Evolutionary conservation across 1,140 invertebrate species (phyloP).

Genomic region (Sminthurides bifidus): DNA sequence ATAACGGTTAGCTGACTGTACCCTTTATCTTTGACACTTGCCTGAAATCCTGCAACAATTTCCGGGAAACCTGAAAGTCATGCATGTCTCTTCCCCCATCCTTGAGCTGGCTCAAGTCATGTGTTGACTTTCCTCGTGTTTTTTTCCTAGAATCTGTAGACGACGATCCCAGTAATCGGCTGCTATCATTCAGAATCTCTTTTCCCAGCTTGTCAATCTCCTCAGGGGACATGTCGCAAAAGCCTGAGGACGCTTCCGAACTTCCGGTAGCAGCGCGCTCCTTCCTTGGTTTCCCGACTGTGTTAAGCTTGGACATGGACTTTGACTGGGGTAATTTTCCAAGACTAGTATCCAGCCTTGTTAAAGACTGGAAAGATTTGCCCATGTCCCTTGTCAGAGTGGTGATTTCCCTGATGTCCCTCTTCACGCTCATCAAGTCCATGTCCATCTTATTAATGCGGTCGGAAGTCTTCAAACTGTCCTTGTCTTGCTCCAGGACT

Average conservation of each 20-base stretch:
- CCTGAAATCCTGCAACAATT: not conserved
- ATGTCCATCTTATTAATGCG: not conserved
- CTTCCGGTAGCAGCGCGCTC: not conserved
- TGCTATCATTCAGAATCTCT: not conserved
- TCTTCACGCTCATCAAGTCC: not conserved
- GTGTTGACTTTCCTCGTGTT: not conserved
- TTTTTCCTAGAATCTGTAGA: not conserved
- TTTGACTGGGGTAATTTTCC: not conserved
- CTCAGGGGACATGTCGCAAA: slow-evolving; percentile 4
- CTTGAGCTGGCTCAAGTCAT: not conserved
- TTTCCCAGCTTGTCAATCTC: not conserved
- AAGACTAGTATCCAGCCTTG: not conserved
- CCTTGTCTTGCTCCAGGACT: not conserved
- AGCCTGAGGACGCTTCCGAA: not conserved
- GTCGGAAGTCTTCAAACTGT: not conserved
- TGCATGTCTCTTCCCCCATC: not conserved
- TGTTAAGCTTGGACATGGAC: no score
- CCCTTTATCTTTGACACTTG: no score
- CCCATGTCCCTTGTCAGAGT: slow-evolving; percentile 1
- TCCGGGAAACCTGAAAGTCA: not conserved
- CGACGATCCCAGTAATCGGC: not conserved
- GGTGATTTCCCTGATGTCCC: not conserved
- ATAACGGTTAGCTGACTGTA: no score
- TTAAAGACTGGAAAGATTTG: not conserved
- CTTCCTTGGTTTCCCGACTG: no score